These are phyloP conservation scores for Anthoscopus minutus DNA, from an alignment of 2,113 vertebrate genomes.

Conservation along the genomic window DNA sequence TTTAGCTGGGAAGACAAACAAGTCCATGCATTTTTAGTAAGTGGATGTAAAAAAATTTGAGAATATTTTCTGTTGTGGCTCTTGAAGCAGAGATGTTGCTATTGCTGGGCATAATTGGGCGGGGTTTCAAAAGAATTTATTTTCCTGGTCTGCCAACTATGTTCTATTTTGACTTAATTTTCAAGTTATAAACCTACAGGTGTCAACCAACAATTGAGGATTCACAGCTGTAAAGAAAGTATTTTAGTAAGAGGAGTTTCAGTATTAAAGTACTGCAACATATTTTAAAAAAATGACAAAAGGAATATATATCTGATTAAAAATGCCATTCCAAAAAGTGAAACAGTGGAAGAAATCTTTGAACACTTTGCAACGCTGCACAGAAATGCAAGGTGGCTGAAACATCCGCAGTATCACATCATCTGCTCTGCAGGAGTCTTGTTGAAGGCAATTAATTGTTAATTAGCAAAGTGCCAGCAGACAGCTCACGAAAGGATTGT, in stretches of 20 bases:
- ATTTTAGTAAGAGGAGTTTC: background rate
- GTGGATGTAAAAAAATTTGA: background rate
- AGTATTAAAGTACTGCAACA: background rate
- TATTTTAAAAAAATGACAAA: background rate
- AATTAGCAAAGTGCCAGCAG: conserved; percentile 22
- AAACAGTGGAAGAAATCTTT: background rate
- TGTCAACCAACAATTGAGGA: background rate
- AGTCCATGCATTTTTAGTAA: background rate
- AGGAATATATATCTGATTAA: background rate
- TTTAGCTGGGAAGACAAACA: background rate
- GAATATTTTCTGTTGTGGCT: background rate
- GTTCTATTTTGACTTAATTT: background rate
- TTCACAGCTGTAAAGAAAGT: background rate
- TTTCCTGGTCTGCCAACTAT: background rate
- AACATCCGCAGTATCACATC: background rate
- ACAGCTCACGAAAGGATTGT: background rate
- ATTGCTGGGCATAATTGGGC: background rate
- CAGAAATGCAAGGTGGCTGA: background rate
- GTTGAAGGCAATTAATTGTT: conserved; percentile 46
- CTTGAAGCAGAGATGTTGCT: background rate
- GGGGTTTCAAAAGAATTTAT: background rate
- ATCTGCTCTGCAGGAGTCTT: background rate
- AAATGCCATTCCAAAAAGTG: background rate
- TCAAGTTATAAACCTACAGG: background rate
- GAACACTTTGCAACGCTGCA: background rate